Evolutionary conservation across 2,888 invertebrate species (phyloP).

Genomic region (Strigamia crassipes): DNA sequence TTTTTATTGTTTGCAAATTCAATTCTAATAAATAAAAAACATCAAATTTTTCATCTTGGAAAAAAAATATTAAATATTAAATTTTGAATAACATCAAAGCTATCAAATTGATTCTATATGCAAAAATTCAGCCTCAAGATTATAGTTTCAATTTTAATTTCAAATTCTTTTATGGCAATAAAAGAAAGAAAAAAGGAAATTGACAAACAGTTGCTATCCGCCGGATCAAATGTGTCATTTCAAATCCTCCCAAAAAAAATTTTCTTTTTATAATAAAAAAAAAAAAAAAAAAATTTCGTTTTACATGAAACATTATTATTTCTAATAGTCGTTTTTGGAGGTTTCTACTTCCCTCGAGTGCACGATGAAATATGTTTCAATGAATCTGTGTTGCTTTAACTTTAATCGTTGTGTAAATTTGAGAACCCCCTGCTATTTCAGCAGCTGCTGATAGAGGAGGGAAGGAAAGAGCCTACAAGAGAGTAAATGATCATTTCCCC

Average conservation of each 20-base stretch:
- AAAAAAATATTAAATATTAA: not conserved
- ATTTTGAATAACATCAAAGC: not conserved
- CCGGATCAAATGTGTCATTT: not conserved
- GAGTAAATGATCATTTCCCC: conserved; percentile 14
- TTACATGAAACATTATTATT: not conserved
- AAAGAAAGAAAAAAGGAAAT: not conserved
- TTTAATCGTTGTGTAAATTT: conserved; percentile 31
- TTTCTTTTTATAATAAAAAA: no score
- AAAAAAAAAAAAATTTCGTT: not conserved
- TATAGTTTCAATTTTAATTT: not conserved
- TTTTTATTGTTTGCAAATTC: no score
- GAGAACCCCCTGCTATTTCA: not conserved
- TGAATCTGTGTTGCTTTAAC: not conserved
- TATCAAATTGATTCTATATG: not conserved
- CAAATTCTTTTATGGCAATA: not conserved
- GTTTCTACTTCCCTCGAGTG: not conserved
- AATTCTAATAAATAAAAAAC: no score
- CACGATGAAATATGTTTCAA: conserved; percentile 14
- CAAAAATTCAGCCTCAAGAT: not conserved
- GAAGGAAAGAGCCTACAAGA: not conserved
- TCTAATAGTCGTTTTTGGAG: not conserved
- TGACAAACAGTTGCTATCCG: not conserved
- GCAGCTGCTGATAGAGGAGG: not conserved
- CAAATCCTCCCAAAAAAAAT: no score
- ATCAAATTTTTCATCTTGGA: no score